A percentile compares a stretch with the other conserved stretches of the same genome.
These are phyloP conservation scores for Drosophila meridiana DNA, from an alignment of 2,888 invertebrate species.

Conservation along the genomic window DNA sequence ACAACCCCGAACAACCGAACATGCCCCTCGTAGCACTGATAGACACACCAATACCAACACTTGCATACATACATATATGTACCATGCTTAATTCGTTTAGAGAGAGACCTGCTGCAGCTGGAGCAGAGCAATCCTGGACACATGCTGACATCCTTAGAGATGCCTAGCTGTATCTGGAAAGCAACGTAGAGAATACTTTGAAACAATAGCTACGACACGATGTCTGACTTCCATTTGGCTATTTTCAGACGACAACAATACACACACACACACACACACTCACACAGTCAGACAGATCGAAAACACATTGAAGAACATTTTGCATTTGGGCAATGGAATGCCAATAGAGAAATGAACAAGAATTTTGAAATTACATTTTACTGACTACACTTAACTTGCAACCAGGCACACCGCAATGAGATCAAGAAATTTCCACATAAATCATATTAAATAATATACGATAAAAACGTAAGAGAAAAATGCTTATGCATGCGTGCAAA, in stretches of 20 bases:
- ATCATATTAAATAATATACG: slow-evolving; percentile 53
- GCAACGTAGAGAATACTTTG: slow-evolving; percentile 50
- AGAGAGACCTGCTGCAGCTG: slow-evolving; percentile 25
- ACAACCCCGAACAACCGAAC: slow-evolving; percentile 8
- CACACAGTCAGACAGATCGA: neutral
- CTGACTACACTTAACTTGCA: slow-evolving; percentile 54
- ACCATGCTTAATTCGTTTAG: slow-evolving; percentile 55
- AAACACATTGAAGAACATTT: slow-evolving; percentile 22
- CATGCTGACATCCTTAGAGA: slow-evolving; percentile 33
- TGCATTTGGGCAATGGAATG: slow-evolving; percentile 48
- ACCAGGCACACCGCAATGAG: slow-evolving; percentile 64
- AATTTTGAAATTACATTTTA: slow-evolving; percentile 61
- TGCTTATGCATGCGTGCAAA: slow-evolving; percentile 48
- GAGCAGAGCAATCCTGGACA: slow-evolving; percentile 5
- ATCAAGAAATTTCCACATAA: slow-evolving; percentile 63
- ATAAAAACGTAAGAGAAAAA: slow-evolving; percentile 55
- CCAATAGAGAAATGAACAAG: slow-evolving; percentile 44
- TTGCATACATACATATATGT: slow-evolving; percentile 45
- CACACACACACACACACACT: neutral
- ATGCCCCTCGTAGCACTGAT: slow-evolving; percentile 21
- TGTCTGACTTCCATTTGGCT: slow-evolving; percentile 47
- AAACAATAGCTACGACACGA: slow-evolving; percentile 23
- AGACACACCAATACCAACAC: slow-evolving; percentile 14
- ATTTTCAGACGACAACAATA: slow-evolving; percentile 36
- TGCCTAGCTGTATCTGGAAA: slow-evolving; percentile 16